Conservation (phyloP, 1,140 invertebrate genomes). For the Drosophila simulans region DNA sequence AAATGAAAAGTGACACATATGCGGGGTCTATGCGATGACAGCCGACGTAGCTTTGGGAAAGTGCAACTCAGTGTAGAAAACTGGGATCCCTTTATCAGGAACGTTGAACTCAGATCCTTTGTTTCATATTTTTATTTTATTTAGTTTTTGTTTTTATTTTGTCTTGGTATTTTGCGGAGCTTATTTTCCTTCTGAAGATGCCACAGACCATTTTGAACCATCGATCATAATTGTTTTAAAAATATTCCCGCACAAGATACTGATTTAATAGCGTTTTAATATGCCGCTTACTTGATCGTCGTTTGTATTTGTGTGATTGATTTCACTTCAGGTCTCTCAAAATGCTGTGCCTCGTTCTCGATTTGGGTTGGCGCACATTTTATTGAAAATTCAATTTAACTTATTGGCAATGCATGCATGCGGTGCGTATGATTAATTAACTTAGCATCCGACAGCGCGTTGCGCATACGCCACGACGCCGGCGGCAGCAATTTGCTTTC, state of each 20-base stretch:
- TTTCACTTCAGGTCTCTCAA: conserved; percentile 14
- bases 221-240: not conserved
- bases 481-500: conserved; percentile 17
- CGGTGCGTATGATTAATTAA: conserved; percentile 76
- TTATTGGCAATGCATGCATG: conserved; percentile 52
- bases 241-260: not conserved
- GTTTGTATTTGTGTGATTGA: conserved; percentile 28
- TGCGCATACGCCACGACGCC: conserved; percentile 49
- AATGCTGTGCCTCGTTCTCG: conserved; percentile 16
- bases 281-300: conserved; percentile 14
- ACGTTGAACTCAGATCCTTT: not conserved
- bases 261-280: not conserved
- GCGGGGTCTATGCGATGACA: conserved; percentile 19
- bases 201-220: not conserved
- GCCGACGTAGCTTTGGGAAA: conserved; percentile 1
- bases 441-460: conserved; percentile 27
- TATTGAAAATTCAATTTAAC: conserved; percentile 63
- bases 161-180: too few relatives aligned
- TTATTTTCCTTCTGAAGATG: too few relatives aligned
- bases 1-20: conserved; percentile 53
- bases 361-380: conserved; percentile 41
- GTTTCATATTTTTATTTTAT: not conserved
- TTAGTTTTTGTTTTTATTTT: not conserved
- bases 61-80: not conserved
- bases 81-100: not conserved